Conservation (phyloP, 2,113 vertebrate species). For the Tachycineta bicolor region DNA sequence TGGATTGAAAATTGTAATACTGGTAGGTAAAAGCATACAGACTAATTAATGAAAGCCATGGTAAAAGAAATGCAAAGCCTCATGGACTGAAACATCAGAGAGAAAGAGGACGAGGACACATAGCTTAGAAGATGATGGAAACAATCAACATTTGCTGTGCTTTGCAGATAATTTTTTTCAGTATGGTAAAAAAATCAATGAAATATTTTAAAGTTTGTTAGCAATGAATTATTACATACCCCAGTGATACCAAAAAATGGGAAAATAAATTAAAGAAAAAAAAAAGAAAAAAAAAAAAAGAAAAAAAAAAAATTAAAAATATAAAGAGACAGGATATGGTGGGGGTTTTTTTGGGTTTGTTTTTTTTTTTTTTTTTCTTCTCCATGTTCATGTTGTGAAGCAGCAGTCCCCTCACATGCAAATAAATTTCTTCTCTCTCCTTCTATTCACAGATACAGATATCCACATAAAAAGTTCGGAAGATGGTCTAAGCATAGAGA, state of each 20-base stretch:
- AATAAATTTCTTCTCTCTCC: background rate
- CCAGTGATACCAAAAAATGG: background rate
- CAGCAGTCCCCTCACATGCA: background rate
- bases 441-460: background rate
- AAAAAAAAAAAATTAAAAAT: background rate
- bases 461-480: background rate
- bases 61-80: background rate
- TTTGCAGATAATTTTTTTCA: background rate
- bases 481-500: background rate
- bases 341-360: too few species aligned
- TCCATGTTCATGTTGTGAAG: background rate
- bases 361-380: background rate
- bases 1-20: background rate
- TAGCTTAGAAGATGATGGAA: background rate
- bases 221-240: background rate
- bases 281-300: background rate
- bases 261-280: background rate
- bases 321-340: background rate
- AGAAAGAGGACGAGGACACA: background rate
- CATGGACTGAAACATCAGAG: background rate
- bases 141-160: background rate
- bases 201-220: background rate
- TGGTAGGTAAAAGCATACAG: background rate
- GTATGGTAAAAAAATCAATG: background rate
- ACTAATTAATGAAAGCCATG: background rate